Evolutionary conservation across 2,797 vertebrate genomes (phyloP).

Genomic region (Esox lucius): DNA sequence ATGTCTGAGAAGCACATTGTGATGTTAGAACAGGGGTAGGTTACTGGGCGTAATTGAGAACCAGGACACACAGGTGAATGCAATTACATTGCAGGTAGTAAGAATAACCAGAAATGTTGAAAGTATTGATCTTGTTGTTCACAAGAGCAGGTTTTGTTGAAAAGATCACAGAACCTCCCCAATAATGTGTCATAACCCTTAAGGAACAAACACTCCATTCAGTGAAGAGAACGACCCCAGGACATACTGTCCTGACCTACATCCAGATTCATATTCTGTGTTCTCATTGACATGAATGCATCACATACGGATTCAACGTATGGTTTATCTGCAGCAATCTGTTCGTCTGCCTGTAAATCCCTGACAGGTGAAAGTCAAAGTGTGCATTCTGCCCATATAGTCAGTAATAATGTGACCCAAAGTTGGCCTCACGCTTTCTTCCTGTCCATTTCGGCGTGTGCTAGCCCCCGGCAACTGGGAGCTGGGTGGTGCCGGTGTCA

Average conservation of each 20-base stretch:
- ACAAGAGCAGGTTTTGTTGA: conserved; percentile 54
- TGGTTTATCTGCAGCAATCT: too few relatives aligned
- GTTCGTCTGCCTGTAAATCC: too few relatives aligned
- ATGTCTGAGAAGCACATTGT: neutral
- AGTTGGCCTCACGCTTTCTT: neutral
- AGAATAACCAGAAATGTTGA: neutral
- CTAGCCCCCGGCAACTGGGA: conserved; percentile 64
- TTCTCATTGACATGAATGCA: neutral
- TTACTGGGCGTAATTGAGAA: too few relatives aligned
- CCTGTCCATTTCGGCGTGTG: neutral
- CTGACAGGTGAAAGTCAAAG: too few relatives aligned
- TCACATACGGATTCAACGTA: too few relatives aligned
- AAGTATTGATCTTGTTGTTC: conserved; percentile 8
- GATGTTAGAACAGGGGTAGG: too few relatives aligned
- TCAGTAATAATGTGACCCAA: neutral
- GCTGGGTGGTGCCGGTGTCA: conserved; percentile 88
- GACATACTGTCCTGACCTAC: neutral
- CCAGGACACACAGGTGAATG: too few relatives aligned
- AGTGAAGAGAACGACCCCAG: neutral
- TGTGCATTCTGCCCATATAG: neutral
- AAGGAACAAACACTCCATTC: neutral
- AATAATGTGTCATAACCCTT: neutral
- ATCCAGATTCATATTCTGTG: too few relatives aligned
- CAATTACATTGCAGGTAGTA: too few relatives aligned
- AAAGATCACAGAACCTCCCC: conserved; percentile 8